Base-by-base conservation (phyloP, 2,888 invertebrate genomes). In the Ditula angustiorana region DNA sequence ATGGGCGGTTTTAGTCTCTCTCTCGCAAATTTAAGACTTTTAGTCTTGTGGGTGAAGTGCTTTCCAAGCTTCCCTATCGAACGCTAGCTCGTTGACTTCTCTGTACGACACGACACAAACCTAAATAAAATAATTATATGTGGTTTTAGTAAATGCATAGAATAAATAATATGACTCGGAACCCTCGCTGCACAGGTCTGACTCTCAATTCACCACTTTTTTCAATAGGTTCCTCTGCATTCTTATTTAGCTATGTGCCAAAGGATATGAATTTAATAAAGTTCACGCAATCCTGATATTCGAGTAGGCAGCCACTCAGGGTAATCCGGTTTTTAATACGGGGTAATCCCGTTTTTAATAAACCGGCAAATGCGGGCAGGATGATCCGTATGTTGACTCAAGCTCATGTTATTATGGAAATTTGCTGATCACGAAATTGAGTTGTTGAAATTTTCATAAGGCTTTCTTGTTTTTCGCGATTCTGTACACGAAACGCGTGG, bases 241-340 rank as follows among this genome's bases (percentile, higher is more conserved):
- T 2, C 19, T 13, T 13, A n/a, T 5, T 30, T 2, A n/a, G 16
- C 30, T 50, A 19, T 30, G 28, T n/a, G 7, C 30, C 10, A 2
- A 50, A 30, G 21, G 30, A 30, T 50, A n/a, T 30, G 30, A 30
- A 50, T 50, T 30, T 50, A 50, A 30, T 30, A 50, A 30, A n/a
- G 11, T 50, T 28, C n/a, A 30, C 50, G 21, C 30, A 30, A 50
- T 5, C 50, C 50, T 50, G 10, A 30, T 5, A 28, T 49, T 21
- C 50, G 30, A 50, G 50, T 19, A 30, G 28, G 28, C 28, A 4
- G 28, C 10, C 49, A 30, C 50, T 50, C 30, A 0, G 5, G 16
- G 30, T 50, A 19, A 30, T 30, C 50, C 50, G n/a, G 30, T 50
- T 50, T 50, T 50, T 50, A 50, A 50, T 50, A 50, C 50, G 19